A percentile compares a stretch with the other conserved stretches of the same genome.
phyloP scores from a whole-genome alignment of 2,888 invertebrate species.

The Scaptomyza tumidula region DNA sequence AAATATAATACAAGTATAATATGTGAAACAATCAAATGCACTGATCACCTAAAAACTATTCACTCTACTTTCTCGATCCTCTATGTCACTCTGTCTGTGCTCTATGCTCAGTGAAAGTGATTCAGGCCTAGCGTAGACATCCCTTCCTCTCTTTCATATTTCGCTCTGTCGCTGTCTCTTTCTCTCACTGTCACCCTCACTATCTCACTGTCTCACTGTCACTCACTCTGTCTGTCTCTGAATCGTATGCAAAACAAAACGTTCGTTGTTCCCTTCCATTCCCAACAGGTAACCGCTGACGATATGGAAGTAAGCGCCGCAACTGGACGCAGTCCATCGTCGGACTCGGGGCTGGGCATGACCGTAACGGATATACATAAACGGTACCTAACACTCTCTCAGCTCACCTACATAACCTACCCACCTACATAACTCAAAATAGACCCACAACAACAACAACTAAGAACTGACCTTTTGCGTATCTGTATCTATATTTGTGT shows the following conservation, averaged over 20 bases:
- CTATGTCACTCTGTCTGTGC: constrained; percentile 15
- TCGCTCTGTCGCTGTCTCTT: constrained; percentile 31
- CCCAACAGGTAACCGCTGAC: constrained; percentile 84
- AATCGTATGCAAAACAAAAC: constrained; percentile 71
- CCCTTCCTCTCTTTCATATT: constrained; percentile 15
- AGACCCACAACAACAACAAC: constrained; percentile 36
- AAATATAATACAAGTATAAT: constrained; percentile 12
- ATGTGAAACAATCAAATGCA: constrained; percentile 32
- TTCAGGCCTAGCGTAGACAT: constrained; percentile 23
- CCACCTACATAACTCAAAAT: constrained; percentile 17
- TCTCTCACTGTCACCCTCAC: constrained; percentile 16
- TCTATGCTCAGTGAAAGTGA: constrained; percentile 23
- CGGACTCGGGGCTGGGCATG: constrained; percentile 97
- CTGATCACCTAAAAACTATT: constrained; percentile 35
- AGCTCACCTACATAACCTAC: constrained; percentile 26
- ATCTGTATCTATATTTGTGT: constrained; percentile 38
- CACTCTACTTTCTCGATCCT: constrained; percentile 12
- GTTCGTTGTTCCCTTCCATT: constrained; percentile 76
- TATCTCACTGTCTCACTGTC: constrained; percentile 31
- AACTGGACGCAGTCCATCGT: constrained; percentile 93
- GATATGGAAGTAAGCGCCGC: constrained; percentile 85
- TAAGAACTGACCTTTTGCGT: constrained; percentile 53
- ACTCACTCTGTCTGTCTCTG: constrained; percentile 52
- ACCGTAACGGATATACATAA: constrained; percentile 91
- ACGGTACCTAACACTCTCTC: constrained; percentile 86